A percentile compares a stretch with the other conserved stretches of the same genome.
These are phyloP conservation scores for Drosophila navojoa DNA, from an alignment of 1,140 invertebrate genomes.

Conservation along the genomic window DNA sequence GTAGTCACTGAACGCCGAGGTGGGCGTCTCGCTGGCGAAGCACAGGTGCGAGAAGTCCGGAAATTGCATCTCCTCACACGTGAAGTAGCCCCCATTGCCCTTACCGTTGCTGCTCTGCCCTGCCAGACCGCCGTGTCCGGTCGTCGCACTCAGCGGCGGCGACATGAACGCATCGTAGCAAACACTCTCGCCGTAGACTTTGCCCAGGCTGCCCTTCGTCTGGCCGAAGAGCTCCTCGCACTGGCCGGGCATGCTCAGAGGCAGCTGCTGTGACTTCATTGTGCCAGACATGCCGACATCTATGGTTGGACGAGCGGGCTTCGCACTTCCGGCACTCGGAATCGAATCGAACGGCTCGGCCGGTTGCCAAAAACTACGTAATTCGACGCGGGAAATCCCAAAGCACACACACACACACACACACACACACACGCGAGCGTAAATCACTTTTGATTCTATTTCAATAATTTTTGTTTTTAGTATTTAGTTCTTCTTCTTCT, in stretches of 20 bases:
- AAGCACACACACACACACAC: slow-evolving; percentile 28
- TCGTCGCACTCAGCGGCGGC: slow-evolving; percentile 70
- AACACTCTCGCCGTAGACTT: slow-evolving; percentile 33
- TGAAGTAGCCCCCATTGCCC: slow-evolving; percentile 31
- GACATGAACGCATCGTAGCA: slow-evolving; percentile 71
- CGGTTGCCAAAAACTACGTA: slow-evolving; percentile 59
- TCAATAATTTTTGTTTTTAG: slow-evolving; percentile 26
- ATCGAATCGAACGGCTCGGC: slow-evolving; percentile 44
- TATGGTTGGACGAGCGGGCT: slow-evolving; percentile 2
- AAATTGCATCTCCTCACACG: slow-evolving; percentile 61
- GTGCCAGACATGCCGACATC: slow-evolving; percentile 62
- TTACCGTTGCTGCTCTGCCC: too few species aligned
- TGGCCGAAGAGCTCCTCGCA: slow-evolving; percentile 50
- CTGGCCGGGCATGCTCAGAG: slow-evolving; percentile 54
- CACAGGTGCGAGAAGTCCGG: slow-evolving; percentile 74
- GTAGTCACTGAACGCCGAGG: slow-evolving; percentile 73
- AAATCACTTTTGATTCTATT: slow-evolving; percentile 36
- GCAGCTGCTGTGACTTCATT: slow-evolving; percentile 58
- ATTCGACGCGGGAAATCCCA: slow-evolving; percentile 77
- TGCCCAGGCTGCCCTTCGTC: slow-evolving; percentile 31
- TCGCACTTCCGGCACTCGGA: slow-evolving; percentile 65
- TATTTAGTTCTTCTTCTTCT: slow-evolving; percentile 3
- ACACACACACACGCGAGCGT: slow-evolving; percentile 24
- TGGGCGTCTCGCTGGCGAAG: slow-evolving; percentile 75
- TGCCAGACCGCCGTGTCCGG: slow-evolving; percentile 41